phyloP scores from a whole-genome alignment of 2,797 vertebrate genomes.

The Macroramphosus scolopax region DNA sequence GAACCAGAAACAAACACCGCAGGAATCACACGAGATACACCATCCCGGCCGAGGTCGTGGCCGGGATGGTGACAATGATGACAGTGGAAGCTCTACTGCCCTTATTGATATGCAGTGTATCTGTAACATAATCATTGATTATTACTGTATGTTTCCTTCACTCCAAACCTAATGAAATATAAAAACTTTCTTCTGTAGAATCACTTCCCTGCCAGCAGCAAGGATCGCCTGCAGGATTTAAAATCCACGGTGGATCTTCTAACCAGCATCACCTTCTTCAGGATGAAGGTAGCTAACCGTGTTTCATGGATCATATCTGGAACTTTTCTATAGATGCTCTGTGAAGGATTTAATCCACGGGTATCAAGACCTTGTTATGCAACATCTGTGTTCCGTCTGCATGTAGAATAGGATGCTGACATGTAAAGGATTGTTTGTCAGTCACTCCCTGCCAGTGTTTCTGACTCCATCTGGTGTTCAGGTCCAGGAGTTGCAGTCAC shows the following conservation, averaged over 20 bases:
- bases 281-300: slow-evolving; percentile 90
- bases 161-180: not conserved
- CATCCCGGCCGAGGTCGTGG: no score
- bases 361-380: no score
- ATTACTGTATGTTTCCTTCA: no score
- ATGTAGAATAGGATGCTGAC: not conserved
- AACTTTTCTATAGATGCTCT: no score
- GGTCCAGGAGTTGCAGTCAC: slow-evolving; percentile 98
- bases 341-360: no score
- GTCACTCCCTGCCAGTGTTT: not conserved
- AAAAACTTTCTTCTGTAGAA: slow-evolving; percentile 80
- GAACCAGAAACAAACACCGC: no score
- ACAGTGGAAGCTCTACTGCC: no score
- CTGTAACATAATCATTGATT: no score
- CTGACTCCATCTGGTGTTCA: slow-evolving; percentile 55
- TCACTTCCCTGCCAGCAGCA: slow-evolving; percentile 95
- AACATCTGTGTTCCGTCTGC: no score
- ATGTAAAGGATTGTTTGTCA: not conserved
- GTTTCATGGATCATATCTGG: not conserved
- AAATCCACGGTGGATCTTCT: slow-evolving; percentile 98
- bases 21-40: no score
- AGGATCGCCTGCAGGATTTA: slow-evolving; percentile 92
- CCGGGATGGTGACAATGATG: no score
- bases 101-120: no score
- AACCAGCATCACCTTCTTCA: slow-evolving; percentile 99